Conservation (phyloP, 2,888 invertebrate genomes). For the Pseudococcus jackbeardsleyi region DNA sequence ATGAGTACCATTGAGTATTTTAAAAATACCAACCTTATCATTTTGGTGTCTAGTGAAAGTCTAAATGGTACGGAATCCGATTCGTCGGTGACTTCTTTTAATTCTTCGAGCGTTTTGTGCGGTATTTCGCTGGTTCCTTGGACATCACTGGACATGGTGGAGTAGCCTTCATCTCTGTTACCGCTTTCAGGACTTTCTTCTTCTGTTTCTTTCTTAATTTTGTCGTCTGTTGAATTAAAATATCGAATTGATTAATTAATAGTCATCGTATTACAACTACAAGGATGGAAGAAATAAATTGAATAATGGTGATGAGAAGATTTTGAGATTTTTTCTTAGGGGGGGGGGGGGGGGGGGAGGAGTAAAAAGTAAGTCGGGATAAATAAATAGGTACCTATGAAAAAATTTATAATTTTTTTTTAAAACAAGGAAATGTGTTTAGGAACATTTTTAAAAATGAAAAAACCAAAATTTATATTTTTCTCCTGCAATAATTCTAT, state of each 20-base stretch:
- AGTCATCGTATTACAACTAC: background rate
- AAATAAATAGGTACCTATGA: no score
- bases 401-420: no score
- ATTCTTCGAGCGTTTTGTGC: slow-evolving; percentile 77
- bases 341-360: no score
- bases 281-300: no score
- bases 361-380: no score
- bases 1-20: background rate
- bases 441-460: no score
- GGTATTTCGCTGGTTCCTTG: slow-evolving; percentile 77
- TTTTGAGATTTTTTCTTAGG: no score
- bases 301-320: no score
- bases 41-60: slow-evolving; percentile 58
- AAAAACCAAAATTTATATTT: no score
- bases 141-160: slow-evolving; percentile 87
- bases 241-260: background rate
- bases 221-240: slow-evolving; percentile 54
- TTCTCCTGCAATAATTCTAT: no score
- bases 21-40: slow-evolving; percentile 40
- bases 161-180: slow-evolving; percentile 85
- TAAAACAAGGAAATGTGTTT: no score
- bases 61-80: slow-evolving; percentile 59
- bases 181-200: slow-evolving; percentile 83
- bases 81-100: slow-evolving; percentile 75
- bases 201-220: slow-evolving; percentile 69